Evolutionary conservation across 2,888 invertebrate species (phyloP), one percentile per base, ranked within the genome.

Genomic region (Chrysina gloriosa): DNA sequence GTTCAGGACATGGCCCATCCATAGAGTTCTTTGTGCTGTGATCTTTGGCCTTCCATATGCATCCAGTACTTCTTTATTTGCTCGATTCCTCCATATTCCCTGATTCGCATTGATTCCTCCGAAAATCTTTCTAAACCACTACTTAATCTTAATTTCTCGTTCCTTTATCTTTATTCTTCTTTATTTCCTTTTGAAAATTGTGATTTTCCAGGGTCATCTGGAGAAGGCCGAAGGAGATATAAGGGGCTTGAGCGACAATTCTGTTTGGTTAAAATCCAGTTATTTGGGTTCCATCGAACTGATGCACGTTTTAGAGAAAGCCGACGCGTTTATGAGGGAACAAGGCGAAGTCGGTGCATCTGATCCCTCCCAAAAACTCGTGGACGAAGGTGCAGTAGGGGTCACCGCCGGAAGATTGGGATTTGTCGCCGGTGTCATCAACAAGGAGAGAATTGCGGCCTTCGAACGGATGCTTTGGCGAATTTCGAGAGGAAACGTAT

Each of bases 391-490:
- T 23, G 79, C 78, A 29, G 78, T 78, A 52, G 75, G 75, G 6
- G 79, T 82, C 0, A 80, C 83, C 29, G 84, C 88, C 47, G 89
- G 89, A 0, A 74, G 80, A 9, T 70, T 82, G 36, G 82, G 83
- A 1, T 99, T 99, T 87, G 96, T 99, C 74, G 97, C 98, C 79
- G 99, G 99, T 73, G 98, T 98, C 69, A 97, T 99, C 77, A 88
- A 95, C 68, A 89, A 97, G 61, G 98, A 98, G 84, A 90, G 97
- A 72, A 90, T 98, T 72, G 96, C 97, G 23, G 93, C 97, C 4
- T 99, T 99, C 84, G 98, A 98, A 85, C 89, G 98, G 29, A 96
- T 99, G 94, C 84, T 99, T 74, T 98, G 98, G 98, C 90, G 98
- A 75, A 98, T 97, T 25, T 98, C 98, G 80, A 89, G 98, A 69